These are phyloP conservation scores for Coptodon bakossiorum DNA, from an alignment of 2,113 vertebrate genomes.

Conservation along the genomic window DNA sequence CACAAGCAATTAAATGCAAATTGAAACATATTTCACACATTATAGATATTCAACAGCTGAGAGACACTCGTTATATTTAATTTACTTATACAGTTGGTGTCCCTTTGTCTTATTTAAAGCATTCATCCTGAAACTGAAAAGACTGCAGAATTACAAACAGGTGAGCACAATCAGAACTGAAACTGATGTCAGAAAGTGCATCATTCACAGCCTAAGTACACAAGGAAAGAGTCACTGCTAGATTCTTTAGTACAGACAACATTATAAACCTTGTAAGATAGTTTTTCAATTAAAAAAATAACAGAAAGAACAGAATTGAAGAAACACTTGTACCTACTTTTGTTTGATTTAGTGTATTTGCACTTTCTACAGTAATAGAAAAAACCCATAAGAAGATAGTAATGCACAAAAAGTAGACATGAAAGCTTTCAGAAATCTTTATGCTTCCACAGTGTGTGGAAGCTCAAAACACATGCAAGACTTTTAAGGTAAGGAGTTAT, in stretches of 20 bases:
- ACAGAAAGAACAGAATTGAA: background rate
- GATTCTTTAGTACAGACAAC: background rate
- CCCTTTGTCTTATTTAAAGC: background rate
- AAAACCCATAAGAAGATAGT: background rate
- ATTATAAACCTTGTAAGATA: background rate
- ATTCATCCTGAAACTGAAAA: background rate
- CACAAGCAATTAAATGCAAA: background rate
- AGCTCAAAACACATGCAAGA: background rate
- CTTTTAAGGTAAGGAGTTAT: conserved; percentile 7
- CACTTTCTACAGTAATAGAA: background rate
- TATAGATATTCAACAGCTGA: background rate
- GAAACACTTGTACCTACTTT: background rate
- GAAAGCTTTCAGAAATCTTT: background rate
- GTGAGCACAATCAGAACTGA: background rate
- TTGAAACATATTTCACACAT: background rate
- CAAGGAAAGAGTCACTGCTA: background rate
- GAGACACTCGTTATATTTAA: background rate
- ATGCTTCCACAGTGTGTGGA: background rate
- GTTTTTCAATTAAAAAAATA: background rate
- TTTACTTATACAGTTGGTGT: background rate
- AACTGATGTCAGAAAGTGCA: background rate
- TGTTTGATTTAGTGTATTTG: background rate
- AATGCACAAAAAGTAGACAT: background rate
- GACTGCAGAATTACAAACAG: background rate
- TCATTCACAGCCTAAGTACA: background rate